Evolutionary conservation across 2,797 vertebrate genomes (phyloP), one percentile per base, ranked within the genome.

Genomic region (Graptemys geographica): DNA sequence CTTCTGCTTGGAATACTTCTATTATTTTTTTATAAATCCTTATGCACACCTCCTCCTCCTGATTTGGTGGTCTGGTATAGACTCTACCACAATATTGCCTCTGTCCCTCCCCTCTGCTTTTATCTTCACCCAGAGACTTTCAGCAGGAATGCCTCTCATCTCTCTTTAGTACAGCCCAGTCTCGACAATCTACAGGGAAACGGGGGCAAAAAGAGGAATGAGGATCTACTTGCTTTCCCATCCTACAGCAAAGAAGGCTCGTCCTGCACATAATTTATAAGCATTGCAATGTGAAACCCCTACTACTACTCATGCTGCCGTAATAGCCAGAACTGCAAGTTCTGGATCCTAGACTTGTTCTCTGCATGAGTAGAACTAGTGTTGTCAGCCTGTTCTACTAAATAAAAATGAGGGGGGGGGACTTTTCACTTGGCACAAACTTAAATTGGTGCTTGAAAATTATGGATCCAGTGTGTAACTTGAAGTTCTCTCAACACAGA

Each of bases 401-500:
- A 91, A 88, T 85, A 88, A 92, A 95, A 88, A 55, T 62, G 49
- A 51, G 49, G 44, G 8, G 8, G 84, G 2, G 84, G 86, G 95
- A 19, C 19, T 53, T 53, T 95, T 95, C 92, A 92, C 93, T 91
- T 96, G 89, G 65, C 33, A 89, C 86, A 95, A 84, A 69, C 49
- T 72, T 92, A 94, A 95, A 83, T 89, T 94, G 93, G 89, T 86
- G 56, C 53, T 89, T 57, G 19, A 81, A 74, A 92, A 86, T 81
- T 91, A 95, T 92, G 92, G 84, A 96, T 86, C 74, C 86, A 93
- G 86, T 93, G 91, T 89, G 93, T 89, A 91, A 94, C 87, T 90
- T 96, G 90, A 95, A 96, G 87, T 1, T 15, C 4, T 82, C 18
- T 91, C 79, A 88, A 69, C 55, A 92, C 79, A 87, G 82, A 90